Evolutionary conservation across 1,140 invertebrate genomes (phyloP), one percentile per base, ranked within the genome.

Genomic region (Sycophaga agraensis): DNA sequence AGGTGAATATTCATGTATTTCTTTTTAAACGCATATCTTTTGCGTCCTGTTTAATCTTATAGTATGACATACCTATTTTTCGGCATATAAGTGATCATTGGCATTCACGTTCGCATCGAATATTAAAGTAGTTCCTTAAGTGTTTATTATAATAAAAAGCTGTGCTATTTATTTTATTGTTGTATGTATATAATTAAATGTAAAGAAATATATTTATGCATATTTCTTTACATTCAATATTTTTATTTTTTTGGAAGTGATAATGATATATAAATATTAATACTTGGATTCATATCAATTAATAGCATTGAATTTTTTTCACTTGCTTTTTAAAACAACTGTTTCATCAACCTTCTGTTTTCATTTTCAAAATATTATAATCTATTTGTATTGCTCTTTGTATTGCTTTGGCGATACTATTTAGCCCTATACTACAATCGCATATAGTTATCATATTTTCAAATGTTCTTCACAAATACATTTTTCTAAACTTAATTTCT

Each of bases 301-400:
- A 51, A 51, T 34, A 14, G 7, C 12, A 40, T 28, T n/a, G n/a
- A 19, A 28, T 54, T 42, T 40, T 17, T n/a, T 53, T 28, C n/a
- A 11, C 42, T 39, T 40, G 22, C 5, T 39, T 24, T 5, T 42
- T 42, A 11, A 17, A 56, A 21, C 39, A 39, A 34, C 16, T 16
- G 28, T 1, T 11, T 6, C 5, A 19, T 56, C 22, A n/a, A 0
- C 48, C 37, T 16, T 24, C 16, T 11, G 4, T 43, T 42, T 21
- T 21, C 14, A 65, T 62, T 71, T 39, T 42, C 62, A 26, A 48
- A 37, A 12, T 26, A 57, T 45, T 61, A n/a, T n/a, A 72, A 65
- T 60, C 66, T 77, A 79, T n/a, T n/a, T n/a, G n/a, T 79, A 77
- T 78, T 79, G 75, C 73, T 79, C 70, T 76, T 79, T 73, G 70